Conservation (phyloP, 2,113 vertebrate genomes). For the Mobula birostris region DNA sequence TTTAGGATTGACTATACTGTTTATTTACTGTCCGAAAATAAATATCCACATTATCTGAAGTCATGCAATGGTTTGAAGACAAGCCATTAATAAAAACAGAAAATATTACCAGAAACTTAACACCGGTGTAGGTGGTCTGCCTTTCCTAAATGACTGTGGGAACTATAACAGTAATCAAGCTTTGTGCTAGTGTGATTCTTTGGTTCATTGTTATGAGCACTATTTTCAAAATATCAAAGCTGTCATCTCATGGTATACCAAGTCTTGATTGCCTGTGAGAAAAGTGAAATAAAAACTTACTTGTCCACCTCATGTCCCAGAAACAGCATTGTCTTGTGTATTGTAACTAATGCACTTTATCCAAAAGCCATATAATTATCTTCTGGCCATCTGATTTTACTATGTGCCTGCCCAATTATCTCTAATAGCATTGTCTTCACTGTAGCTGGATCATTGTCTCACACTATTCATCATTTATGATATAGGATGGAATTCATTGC, state of each 20-base stretch:
- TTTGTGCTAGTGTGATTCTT: not conserved
- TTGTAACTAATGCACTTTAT: not conserved
- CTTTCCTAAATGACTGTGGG: not conserved
- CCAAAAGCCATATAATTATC: not conserved
- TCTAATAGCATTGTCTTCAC: not conserved
- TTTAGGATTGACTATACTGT: not conserved
- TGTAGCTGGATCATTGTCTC: not conserved
- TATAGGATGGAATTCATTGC: too few species aligned
- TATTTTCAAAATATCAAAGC: not conserved
- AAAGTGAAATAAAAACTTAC: not conserved
- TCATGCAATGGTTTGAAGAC: not conserved
- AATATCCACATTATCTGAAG: not conserved
- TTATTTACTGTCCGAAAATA: not conserved
- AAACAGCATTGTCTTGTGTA: not conserved
- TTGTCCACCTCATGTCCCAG: not conserved
- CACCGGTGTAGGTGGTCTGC: not conserved
- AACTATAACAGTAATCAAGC: not conserved
- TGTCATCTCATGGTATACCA: not conserved
- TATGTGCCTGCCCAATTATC: not conserved
- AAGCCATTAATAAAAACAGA: not conserved
- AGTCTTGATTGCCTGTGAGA: not conserved
- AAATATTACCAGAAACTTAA: not conserved
- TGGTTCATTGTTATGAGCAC: not conserved
- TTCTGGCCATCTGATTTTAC: not conserved
- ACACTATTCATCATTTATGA: not conserved